These are phyloP conservation scores for Addax nasomaculatus DNA, from an alignment of 2,113 vertebrate species.

Conservation along the genomic window DNA sequence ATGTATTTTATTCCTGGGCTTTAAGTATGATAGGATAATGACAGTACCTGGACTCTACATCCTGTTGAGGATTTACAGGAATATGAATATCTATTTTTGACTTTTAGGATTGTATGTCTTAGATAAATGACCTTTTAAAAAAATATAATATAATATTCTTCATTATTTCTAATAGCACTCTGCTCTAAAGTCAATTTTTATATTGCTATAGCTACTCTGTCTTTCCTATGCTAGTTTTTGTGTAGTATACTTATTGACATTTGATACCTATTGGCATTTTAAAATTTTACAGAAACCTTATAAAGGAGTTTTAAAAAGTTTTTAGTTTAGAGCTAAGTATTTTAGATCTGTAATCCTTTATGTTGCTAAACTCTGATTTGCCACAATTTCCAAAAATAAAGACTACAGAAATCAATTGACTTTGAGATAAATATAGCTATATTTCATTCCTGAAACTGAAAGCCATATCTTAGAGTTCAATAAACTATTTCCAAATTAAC, in stretches of 20 bases:
- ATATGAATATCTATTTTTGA: not conserved
- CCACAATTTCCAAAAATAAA: conserved; percentile 52
- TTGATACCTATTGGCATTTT: not conserved
- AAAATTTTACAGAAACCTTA: not conserved
- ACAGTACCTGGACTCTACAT: not conserved
- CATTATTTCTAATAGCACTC: not conserved
- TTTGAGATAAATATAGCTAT: not conserved
- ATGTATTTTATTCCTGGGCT: not conserved
- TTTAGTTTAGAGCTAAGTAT: not conserved
- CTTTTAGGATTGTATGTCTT: not conserved
- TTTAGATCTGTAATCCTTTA: conserved; percentile 50
- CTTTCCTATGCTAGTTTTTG: not conserved
- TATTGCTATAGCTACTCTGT: not conserved
- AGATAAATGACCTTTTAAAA: not conserved
- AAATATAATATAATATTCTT: not conserved
- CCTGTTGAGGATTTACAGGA: not conserved
- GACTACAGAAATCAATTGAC: conserved; percentile 60
- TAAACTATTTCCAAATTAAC: conserved; percentile 1
- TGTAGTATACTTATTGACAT: not conserved
- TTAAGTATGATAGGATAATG: not conserved
- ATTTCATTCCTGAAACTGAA: conserved; percentile 41
- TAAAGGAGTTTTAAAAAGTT: conserved; percentile 26
- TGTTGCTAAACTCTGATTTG: conserved; percentile 58
- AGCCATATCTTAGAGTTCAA: conserved; percentile 17
- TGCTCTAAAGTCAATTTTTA: not conserved